Conservation (phyloP, 2,888 invertebrate genomes). For the Synergus itoensis region DNA sequence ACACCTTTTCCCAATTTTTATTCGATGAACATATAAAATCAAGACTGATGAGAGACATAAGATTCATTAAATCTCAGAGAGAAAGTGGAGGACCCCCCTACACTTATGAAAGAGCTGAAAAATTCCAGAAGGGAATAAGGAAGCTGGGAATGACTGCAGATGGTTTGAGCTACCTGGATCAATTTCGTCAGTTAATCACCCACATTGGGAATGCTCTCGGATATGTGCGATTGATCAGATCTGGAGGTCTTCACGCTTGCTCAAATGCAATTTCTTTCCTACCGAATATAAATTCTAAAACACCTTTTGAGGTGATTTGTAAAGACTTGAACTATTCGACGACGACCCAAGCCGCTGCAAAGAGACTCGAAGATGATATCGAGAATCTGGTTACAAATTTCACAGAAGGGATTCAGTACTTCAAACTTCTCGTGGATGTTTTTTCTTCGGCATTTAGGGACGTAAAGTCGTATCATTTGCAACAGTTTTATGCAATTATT, state of each 20-base stretch:
- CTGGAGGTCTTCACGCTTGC: slow-evolving; percentile 95
- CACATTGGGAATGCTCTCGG: slow-evolving; percentile 98
- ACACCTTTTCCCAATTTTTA: slow-evolving; percentile 97
- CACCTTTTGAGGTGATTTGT: slow-evolving; percentile 83
- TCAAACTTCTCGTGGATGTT: slow-evolving; percentile 93
- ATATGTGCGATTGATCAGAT: slow-evolving; percentile 95
- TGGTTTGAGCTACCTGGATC: slow-evolving; percentile 93
- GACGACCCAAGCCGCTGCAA: slow-evolving; percentile 83
- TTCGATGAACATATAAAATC: slow-evolving; percentile 99
- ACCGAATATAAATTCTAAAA: slow-evolving; percentile 85
- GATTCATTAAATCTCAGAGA: slow-evolving; percentile 74
- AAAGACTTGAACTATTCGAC: slow-evolving; percentile 81
- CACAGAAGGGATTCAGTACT: slow-evolving; percentile 93
- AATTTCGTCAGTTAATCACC: slow-evolving; percentile 94
- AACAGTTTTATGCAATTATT: slow-evolving; percentile 94
- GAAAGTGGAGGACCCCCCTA: slow-evolving; percentile 88
- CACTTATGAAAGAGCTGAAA: slow-evolving; percentile 94
- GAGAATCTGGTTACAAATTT: slow-evolving; percentile 90
- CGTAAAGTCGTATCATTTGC: slow-evolving; percentile 89
- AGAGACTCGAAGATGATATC: slow-evolving; percentile 88
- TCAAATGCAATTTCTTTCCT: slow-evolving; percentile 94
- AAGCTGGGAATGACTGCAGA: slow-evolving; percentile 90
- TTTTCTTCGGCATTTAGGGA: slow-evolving; percentile 91
- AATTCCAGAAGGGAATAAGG: slow-evolving; percentile 94
- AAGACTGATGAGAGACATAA: slow-evolving; percentile 91